Base-by-base conservation (phyloP, 1,140 invertebrate species). In the Papilio glaucus region DNA sequence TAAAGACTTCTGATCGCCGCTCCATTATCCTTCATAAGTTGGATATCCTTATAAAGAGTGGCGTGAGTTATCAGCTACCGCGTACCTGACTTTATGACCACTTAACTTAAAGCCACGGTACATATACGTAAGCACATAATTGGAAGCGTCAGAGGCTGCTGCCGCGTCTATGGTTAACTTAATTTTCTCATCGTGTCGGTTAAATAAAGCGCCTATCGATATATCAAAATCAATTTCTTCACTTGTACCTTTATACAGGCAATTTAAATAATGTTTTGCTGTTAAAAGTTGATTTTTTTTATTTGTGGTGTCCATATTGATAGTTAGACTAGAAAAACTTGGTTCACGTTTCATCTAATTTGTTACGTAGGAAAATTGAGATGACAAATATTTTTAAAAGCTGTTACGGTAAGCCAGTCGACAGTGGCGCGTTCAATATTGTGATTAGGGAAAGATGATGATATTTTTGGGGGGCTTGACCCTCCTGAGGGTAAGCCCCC, bases 11-110 rank as follows among this genome's bases (percentile, higher is more conserved):
- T 84, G 67, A 79, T 72, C 62, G 74, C 60, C 69, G 71, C 82
- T 80, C 84, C 85, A 87, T 88, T 88, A 88, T 86, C 75, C 81
- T 85, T 85, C 85, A 85, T 85, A 82, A 89, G 79, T 72, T 77
- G 75, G 73, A 81, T 69, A 72, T 77, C 79, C 82, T 86, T 84
- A 84, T 81, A 81, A 83, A 82, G 78, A 75, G 61, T 76, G 75
- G 77, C 72, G 77, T 81, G 61, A 82, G 78, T 81, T 85, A 83
- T 83, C 83, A 75, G 74, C 80, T 77, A 75, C 78, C 57, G 77
- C 71, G 73, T 75, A 71, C 49, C 45, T 60, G 81, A 72, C 45
- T 83, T 85, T 83, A 84, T 79, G 73, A 72, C 76, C 83, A 81
- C 82, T 86, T 84, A 83, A 75, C 49, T 74, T 72, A 72, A 80